phyloP scores from a whole-genome alignment of 1,140 invertebrate species.

The Penaeus japonicus region DNA sequence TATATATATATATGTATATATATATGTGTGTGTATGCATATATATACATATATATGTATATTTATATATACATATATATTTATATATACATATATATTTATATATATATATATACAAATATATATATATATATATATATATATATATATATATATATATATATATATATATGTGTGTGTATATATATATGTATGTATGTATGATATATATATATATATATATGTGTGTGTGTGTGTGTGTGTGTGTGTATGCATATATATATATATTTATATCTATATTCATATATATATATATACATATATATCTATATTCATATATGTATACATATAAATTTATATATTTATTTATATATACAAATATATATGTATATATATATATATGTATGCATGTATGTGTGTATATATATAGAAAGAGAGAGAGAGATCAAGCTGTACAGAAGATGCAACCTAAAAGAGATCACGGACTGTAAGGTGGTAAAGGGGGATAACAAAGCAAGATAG shows the following conservation, averaged over 20 bases:
- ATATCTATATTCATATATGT: background rate
- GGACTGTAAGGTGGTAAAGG: too few relatives aligned
- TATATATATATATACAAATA: background rate
- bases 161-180: background rate
- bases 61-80: background rate
- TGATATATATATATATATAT: too few relatives aligned
- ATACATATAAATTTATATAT: background rate
- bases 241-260: background rate
- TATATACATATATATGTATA: background rate
- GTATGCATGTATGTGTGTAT: background rate
- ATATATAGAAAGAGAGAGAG: too few relatives aligned
- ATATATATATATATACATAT: background rate
- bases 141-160: background rate
- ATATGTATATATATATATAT: background rate
- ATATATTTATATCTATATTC: background rate
- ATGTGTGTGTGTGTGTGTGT: too few relatives aligned
- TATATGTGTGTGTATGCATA: background rate
- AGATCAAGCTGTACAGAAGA: too few relatives aligned
- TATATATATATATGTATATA: too few relatives aligned
- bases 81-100: background rate
- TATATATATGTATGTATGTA: background rate
- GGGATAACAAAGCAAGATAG: too few relatives aligned
- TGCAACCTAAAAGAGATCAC: too few relatives aligned
- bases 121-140: background rate
- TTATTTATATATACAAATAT: background rate